phyloP scores from a whole-genome alignment of 2,113 vertebrate genomes.

The Catagonus wagneri region DNA sequence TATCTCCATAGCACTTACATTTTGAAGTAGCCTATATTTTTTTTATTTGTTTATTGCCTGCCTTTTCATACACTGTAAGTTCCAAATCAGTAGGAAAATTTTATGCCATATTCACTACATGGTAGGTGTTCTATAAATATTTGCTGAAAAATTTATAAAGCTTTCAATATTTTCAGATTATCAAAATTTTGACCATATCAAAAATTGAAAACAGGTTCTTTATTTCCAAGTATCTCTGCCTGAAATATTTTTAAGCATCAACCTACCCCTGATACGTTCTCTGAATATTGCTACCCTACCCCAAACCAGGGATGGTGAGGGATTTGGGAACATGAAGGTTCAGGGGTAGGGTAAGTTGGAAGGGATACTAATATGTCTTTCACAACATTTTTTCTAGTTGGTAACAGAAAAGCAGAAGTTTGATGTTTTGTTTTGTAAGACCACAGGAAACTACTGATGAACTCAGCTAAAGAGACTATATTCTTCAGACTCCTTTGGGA shows the following conservation, averaged over 20 bases:
- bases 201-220: not conserved
- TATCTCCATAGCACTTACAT: not conserved
- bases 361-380: not conserved
- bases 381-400: not conserved
- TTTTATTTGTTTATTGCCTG: not conserved
- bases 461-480: constrained; percentile 26
- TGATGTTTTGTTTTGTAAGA: constrained; percentile 52
- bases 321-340: not conserved
- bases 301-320: not conserved
- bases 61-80: not conserved
- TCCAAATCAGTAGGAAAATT: not conserved
- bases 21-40: not conserved
- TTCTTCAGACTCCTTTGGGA: not conserved
- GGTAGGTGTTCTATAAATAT: not conserved
- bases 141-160: not conserved
- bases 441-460: constrained; percentile 39
- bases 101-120: not conserved
- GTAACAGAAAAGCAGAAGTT: constrained; percentile 37
- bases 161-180: constrained; percentile 39
- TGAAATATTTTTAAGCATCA: not conserved
- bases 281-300: not conserved
- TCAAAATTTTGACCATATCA: not conserved
- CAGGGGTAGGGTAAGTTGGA: not conserved
- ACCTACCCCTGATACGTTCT: not conserved
- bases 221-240: not conserved